Conservation (phyloP, 2,797 vertebrate genomes). For the Scleropages formosus region DNA sequence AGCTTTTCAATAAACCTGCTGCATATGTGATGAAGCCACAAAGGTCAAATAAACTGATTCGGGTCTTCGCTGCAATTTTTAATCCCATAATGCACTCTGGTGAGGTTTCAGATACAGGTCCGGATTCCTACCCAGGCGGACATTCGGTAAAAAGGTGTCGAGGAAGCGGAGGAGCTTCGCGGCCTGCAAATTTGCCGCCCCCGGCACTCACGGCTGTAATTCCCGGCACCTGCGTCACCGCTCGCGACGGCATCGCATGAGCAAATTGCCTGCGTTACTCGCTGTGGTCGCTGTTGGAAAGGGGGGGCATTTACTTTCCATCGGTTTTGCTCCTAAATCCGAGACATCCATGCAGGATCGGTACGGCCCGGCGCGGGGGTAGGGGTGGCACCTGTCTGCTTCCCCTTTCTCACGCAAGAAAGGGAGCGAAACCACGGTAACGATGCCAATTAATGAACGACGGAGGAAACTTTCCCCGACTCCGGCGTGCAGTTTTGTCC, state of each 20-base stretch:
- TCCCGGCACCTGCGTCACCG: conserved; percentile 9
- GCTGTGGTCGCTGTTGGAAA: background rate
- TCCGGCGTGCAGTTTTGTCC: background rate
- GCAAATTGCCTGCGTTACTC: background rate
- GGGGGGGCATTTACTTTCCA: background rate
- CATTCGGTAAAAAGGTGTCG: background rate
- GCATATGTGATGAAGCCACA: no score
- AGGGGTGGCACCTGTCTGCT: background rate
- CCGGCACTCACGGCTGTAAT: background rate
- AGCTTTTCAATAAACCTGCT: no score
- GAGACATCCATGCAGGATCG: background rate
- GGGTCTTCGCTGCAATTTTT: no score
- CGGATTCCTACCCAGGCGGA: background rate
- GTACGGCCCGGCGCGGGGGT: no score
- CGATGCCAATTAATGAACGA: background rate
- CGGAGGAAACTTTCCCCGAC: background rate
- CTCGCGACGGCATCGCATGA: background rate
- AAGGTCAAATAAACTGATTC: no score
- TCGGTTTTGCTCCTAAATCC: background rate
- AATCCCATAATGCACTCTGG: no score
- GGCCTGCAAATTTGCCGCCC: background rate
- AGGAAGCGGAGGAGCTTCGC: background rate
- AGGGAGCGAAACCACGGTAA: no score
- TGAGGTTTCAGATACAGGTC: no score
- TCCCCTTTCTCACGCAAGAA: no score